A percentile compares a stretch with the other conserved stretches of the same genome.
Conservation (phyloP, 2,797 vertebrate genomes). For the Lacerta agilis region DNA sequence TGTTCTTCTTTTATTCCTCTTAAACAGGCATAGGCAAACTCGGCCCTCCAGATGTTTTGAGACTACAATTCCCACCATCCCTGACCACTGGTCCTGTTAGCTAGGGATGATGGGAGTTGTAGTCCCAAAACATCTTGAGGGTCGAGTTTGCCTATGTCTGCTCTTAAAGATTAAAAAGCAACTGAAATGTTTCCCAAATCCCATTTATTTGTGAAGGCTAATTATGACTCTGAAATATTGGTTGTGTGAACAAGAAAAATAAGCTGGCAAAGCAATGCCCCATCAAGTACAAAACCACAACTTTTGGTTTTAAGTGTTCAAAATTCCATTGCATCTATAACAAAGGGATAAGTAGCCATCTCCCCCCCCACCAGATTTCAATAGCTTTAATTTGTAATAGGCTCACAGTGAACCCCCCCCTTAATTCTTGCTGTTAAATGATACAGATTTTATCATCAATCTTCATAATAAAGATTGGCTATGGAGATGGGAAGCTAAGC, state of each 20-base stretch:
- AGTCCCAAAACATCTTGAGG: too few species aligned
- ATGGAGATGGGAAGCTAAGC: slow-evolving; percentile 9
- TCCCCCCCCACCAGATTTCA: not conserved
- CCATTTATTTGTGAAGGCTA: not conserved
- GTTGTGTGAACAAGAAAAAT: not conserved
- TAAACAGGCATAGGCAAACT: not conserved
- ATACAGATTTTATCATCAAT: not conserved
- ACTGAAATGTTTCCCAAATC: not conserved
- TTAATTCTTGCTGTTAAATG: not conserved
- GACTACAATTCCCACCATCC: too few species aligned
- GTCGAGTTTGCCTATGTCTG: too few species aligned
- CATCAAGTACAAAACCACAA: not conserved
- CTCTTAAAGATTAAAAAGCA: not conserved
- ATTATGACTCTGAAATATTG: not conserved
- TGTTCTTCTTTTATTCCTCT: not conserved
- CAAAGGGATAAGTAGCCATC: not conserved
- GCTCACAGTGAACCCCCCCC: not conserved
- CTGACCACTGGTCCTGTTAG: too few species aligned
- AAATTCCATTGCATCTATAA: not conserved
- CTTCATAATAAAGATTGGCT: not conserved
- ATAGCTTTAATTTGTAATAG: not conserved
- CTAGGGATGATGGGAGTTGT: too few species aligned
- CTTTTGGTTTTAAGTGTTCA: not conserved
- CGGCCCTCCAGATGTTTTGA: too few species aligned
- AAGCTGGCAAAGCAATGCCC: not conserved